Percentiles rank a stretch among this genome's conserved stretches.
Conservation (phyloP, 37 sponge, comb jelly and placozoan species). For the Axinella damicornis region DNA sequence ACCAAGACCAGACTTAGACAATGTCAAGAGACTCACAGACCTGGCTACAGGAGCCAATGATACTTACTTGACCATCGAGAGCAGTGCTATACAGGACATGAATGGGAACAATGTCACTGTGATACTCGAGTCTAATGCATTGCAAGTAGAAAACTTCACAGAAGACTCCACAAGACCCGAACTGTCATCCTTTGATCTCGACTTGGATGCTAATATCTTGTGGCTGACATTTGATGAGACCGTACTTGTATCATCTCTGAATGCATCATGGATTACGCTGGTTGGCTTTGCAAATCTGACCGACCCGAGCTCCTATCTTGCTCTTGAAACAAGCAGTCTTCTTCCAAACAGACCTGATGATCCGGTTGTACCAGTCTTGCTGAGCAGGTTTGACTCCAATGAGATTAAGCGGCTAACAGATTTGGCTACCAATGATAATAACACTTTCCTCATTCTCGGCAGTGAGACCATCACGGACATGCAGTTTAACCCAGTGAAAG, state of each 20-base stretch:
- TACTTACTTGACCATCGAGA: conserved; percentile 58
- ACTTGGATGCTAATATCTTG: conserved; percentile 70
- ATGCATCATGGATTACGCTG: conserved; percentile 45
- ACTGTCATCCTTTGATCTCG: conserved; percentile 70
- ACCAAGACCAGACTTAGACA: conserved; percentile 64
- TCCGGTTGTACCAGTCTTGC: conserved; percentile 63
- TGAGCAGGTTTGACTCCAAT: conserved; percentile 81
- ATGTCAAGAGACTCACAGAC: conserved; percentile 77
- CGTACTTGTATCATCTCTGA: conserved; percentile 52
- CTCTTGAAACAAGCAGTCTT: conserved; percentile 53
- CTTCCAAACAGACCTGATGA: conserved; percentile 57
- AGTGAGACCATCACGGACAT: conserved; percentile 77
- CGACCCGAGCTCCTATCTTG: conserved; percentile 12
- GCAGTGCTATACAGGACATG: conserved; percentile 71
- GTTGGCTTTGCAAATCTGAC: conserved; percentile 3
- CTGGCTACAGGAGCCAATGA: conserved; percentile 66
- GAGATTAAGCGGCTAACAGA: conserved; percentile 78
- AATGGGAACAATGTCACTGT: conserved; percentile 64
- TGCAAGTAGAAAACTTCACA: conserved; percentile 65
- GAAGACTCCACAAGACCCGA: conserved; percentile 69
- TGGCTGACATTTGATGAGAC: conserved; percentile 88
- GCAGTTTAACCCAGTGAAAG: conserved; percentile 63
- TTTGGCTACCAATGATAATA: conserved; percentile 64
- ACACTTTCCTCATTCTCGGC: conserved; percentile 70
- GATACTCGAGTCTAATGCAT: conserved; percentile 46